phyloP scores from a whole-genome alignment of 1,140 invertebrate genomes.

The Aricia agestis region DNA sequence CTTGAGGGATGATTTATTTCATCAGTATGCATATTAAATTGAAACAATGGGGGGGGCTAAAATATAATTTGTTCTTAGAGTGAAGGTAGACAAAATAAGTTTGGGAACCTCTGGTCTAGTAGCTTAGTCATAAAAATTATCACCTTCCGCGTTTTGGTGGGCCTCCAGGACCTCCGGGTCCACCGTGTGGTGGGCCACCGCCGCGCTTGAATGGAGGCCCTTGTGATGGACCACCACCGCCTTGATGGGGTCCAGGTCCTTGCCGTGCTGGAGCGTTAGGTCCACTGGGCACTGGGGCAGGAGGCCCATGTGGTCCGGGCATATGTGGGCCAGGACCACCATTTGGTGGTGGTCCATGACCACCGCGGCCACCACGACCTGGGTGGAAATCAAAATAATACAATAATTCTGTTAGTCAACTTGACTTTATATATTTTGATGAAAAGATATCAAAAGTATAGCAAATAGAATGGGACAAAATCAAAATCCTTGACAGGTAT shows the following conservation, averaged over 20 bases:
- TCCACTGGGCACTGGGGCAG: conserved; percentile 28
- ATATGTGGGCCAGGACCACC: conserved; percentile 31
- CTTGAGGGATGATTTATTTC: too few relatives aligned
- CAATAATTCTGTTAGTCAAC: not conserved
- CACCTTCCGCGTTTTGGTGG: conserved; percentile 64
- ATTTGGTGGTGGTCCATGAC: conserved; percentile 38
- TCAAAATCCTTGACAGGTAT: too few relatives aligned
- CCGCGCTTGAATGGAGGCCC: conserved; percentile 54
- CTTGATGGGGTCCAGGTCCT: conserved; percentile 35
- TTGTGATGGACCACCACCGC: conserved; percentile 28
- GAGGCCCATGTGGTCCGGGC: conserved; percentile 30
- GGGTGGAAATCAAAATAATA: not conserved
- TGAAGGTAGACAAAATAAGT: too few relatives aligned
- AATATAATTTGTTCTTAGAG: too few relatives aligned
- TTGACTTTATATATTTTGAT: too few relatives aligned
- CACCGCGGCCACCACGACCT: conserved; percentile 52
- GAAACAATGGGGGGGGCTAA: too few relatives aligned
- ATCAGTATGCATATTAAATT: too few relatives aligned
- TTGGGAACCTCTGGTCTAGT: too few relatives aligned
- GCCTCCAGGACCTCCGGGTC: conserved; percentile 51
- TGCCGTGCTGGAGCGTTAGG: conserved; percentile 32
- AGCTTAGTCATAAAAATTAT: too few relatives aligned
- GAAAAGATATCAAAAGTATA: too few relatives aligned
- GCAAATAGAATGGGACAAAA: too few relatives aligned
- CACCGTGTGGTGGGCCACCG: conserved; percentile 52